These are phyloP conservation scores for Centruroides sculpturatus DNA, from an alignment of 1,140 invertebrate genomes.

Conservation along the genomic window DNA sequence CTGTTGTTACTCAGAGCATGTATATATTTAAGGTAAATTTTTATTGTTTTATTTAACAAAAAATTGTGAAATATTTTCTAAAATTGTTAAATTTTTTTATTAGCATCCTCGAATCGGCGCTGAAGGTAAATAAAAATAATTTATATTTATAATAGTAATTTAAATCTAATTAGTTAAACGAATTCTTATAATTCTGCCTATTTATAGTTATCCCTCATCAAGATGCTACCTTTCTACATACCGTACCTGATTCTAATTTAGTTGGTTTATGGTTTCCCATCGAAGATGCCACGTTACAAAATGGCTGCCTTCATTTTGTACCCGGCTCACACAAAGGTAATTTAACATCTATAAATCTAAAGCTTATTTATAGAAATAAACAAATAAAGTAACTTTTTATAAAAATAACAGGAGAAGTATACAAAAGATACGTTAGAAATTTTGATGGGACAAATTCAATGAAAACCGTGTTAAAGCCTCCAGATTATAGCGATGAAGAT, in stretches of 20 bases:
- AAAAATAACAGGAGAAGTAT: background rate
- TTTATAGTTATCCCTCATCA: slow-evolving; percentile 53
- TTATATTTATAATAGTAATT: background rate
- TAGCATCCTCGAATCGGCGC: slow-evolving; percentile 79
- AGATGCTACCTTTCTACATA: slow-evolving; percentile 51
- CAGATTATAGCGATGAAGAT: no score
- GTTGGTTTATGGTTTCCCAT: slow-evolving; percentile 38
- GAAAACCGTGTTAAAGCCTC: no score
- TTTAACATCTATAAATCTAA: background rate
- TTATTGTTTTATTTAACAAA: no score
- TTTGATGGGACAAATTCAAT: background rate
- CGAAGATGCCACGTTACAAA: slow-evolving; percentile 48
- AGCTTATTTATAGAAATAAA: no score
- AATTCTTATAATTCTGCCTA: background rate
- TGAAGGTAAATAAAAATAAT: slow-evolving; percentile 37
- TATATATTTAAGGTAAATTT: slow-evolving; percentile 9
- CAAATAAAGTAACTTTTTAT: no score
- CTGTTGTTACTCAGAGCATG: slow-evolving; percentile 12
- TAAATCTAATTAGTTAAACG: background rate
- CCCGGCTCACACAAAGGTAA: slow-evolving; percentile 66
- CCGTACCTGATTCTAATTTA: slow-evolving; percentile 23
- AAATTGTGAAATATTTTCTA: background rate
- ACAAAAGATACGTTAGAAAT: slow-evolving; percentile 9
- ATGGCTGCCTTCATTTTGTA: slow-evolving; percentile 87
- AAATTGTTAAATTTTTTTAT: slow-evolving; percentile 67